Conservation (phyloP, 1,140 invertebrate species). For the Kradibia gibbosae region DNA sequence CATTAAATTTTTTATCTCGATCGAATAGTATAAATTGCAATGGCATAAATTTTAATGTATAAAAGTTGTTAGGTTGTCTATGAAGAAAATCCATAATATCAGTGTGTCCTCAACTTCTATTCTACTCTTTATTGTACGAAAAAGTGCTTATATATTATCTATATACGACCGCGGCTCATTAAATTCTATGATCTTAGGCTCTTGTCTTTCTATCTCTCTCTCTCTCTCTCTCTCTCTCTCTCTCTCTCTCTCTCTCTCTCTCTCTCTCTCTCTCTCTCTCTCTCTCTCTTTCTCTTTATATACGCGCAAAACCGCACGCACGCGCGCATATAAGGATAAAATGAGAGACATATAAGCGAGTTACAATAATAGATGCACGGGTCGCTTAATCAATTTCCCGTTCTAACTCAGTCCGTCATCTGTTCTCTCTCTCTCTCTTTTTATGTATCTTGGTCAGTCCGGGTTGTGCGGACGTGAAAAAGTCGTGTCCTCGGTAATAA, state of each 20-base stretch:
- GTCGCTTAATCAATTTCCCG: constrained; percentile 41
- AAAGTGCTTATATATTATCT: no score
- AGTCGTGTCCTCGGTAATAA: constrained; percentile 68
- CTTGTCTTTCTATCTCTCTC: no score
- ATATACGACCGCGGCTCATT: no score
- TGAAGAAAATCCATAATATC: no score
- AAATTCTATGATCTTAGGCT: no score
- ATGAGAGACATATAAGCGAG: background rate
- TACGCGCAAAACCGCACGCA: background rate
- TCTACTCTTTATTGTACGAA: no score
- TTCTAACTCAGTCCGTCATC: constrained; percentile 31
- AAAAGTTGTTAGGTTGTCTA: no score
- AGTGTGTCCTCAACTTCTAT: no score
- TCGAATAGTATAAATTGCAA: no score
- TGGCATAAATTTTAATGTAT: no score
- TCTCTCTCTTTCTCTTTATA: background rate
- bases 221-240: background rate
- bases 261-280: background rate
- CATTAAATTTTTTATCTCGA: no score
- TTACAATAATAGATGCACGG: background rate
- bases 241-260: constrained; percentile 5
- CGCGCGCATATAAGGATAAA: background rate
- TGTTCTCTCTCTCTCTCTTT: background rate
- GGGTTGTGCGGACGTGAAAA: constrained; percentile 63
- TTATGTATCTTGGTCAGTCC: background rate